Evolutionary conservation across 2,113 vertebrate genomes (phyloP), one percentile per base, ranked within the genome.

Genomic region (Tachysurus vachellii): DNA sequence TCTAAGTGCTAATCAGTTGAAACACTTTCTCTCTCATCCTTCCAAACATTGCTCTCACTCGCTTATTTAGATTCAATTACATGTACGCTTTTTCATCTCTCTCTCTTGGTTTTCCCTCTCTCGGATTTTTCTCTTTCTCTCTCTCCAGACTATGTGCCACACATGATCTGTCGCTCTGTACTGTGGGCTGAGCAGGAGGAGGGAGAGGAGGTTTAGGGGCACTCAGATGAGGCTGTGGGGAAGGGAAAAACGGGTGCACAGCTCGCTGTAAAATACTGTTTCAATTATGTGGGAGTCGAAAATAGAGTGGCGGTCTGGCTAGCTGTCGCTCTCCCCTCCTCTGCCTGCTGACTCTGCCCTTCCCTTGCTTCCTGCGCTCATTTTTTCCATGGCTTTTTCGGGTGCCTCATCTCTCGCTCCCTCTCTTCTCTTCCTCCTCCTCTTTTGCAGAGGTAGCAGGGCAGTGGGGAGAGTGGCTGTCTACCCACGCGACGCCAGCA

Each of bases 221-320:
- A 82, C 79, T 73, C 82, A 91, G 87, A 91, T 86, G 91, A 87
- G 83, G 85, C 85, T 88, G 88, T 79, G 73, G 47, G 88, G 88
- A 89, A 89, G 85, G 87, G 87, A 90, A 92, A 91, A 84, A 84
- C 83, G 73, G 83, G 62, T 50, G 80, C 70, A 21, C 75, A 87
- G 89, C 89, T 91, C 85, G 90, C 89, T 92, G 92, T 92, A 94
- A 94, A 97, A 97, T 96, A 95, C 94, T 96, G 96, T 96, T 97
- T 96, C 96, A 96, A 97, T 97, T 97, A 97, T 96, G 96, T 92
- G 94, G 95, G 93, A 94, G 95, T 95, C 91, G 91, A 96, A 97
- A 96, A 96, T 96, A 96, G 96, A 94, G 96, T 92, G 93, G 94
- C 94, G 95, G 96, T 96, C 94, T 94, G 95, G 94, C 94, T 92